Base-by-base conservation (phyloP, 2,797 vertebrate species). In the Sebastes jordani region DNA sequence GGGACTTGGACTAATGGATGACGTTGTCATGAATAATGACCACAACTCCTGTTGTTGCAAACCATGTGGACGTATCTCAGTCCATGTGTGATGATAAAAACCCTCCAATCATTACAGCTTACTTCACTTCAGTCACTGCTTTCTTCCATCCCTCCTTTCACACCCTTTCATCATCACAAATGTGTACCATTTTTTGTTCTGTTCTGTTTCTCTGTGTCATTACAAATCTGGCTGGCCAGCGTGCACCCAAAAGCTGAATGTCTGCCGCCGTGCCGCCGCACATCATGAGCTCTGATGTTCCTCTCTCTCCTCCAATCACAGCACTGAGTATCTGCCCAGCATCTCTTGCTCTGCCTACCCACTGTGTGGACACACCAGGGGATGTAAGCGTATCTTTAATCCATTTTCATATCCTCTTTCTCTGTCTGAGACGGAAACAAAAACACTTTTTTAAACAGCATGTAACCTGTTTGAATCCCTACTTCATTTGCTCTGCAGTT, bases 291-390 rank as follows among this genome's bases (percentile, higher is more conserved):
- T 63, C 85, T 93, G 92, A 94, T 34, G 23, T 72, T 76, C 80
- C 81, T 94, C 67, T 95, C 80, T 95, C 88, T 93, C 81, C 74
- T 93, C 81, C 88, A 86, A 84, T 87, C 90, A 91, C 90, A 95
- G 95, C 93, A 90, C 90, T 94, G 89, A 88, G 85, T 92, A 74
- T 93, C 87, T 93, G 78, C 82, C 89, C 90, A 81, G 68, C 90
- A 72, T 83, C 77, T 86, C 76, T 90, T 86, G 81, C 91, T 93
- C 82, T 94, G 82, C 91, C 92, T 87, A 91, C 75, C 79, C 83
- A 89, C 89, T 89, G 86, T 92, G 69, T 87, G 93, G 94, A 95
- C 7, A 18, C 86, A 76, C 27, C 88, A 32, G 76, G 86, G 80
- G 85, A 95, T 92, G 94, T 95, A 94, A 95, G 94, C 86, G 66